A percentile compares a stretch with the other conserved stretches of the same genome.
Conservation (phyloP, 2,113 vertebrate genomes). For the Nerophis lumbriciformis region DNA sequence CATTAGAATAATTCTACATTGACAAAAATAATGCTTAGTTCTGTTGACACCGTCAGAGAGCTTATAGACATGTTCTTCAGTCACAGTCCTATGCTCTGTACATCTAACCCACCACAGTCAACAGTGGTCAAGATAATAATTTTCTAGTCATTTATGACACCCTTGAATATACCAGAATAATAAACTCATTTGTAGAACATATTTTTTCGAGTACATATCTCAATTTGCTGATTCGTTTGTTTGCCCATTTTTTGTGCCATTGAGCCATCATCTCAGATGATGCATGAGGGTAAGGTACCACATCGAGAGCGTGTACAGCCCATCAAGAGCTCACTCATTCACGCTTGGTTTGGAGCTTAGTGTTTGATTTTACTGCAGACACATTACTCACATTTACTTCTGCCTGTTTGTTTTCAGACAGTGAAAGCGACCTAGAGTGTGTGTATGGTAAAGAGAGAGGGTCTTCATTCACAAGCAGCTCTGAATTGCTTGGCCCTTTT, state of each 20-base stretch:
- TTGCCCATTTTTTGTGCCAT: slow-evolving; percentile 10
- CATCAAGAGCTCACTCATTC: slow-evolving; percentile 51
- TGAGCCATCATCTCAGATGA: slow-evolving; percentile 31
- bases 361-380: slow-evolving; percentile 61
- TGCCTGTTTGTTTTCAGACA: slow-evolving; percentile 50
- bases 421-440: slow-evolving; percentile 33
- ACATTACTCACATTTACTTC: slow-evolving; percentile 55
- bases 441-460: slow-evolving; percentile 19
- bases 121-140: neutral
- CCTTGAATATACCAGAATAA: neutral
- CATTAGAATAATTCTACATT: too few species aligned
- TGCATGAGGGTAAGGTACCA: slow-evolving; percentile 18
- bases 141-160: neutral
- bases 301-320: slow-evolving; percentile 18
- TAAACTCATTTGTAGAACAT: slow-evolving; percentile 2
- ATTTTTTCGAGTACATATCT: slow-evolving; percentile 1
- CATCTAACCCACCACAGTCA: neutral
- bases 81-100: neutral
- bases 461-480: neutral
- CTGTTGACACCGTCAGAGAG: too few species aligned
- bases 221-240: neutral
- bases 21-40: too few species aligned
- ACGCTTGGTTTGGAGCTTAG: slow-evolving; percentile 56
- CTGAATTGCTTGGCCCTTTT: too few species aligned
- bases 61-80: neutral